These are phyloP conservation scores for Vanessa cardui DNA, from an alignment of 2,888 invertebrate species.

Conservation along the genomic window DNA sequence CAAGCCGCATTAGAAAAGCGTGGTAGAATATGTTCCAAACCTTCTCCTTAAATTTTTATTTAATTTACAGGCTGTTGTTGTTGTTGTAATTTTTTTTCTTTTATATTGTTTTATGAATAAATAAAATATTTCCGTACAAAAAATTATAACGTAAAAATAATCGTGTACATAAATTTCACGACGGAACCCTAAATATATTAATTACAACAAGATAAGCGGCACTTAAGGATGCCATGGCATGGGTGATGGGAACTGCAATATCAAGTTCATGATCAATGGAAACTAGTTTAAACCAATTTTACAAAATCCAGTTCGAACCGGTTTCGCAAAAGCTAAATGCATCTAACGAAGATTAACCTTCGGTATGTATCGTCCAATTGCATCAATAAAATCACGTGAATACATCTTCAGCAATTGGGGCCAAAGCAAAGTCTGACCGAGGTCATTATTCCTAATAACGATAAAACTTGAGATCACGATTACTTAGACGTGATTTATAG, in stretches of 20 bases:
- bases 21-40: too few species aligned
- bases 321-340: slow-evolving; percentile 8
- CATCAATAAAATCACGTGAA: slow-evolving; percentile 22
- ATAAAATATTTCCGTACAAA: too few species aligned
- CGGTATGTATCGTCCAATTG: slow-evolving; percentile 12
- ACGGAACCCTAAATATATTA: slow-evolving; percentile 1
- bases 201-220: slow-evolving; percentile 2
- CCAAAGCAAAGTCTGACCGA: neutral
- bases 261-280: slow-evolving; percentile 3
- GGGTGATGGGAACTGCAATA: neutral
- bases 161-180: neutral
- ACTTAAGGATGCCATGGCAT: neutral
- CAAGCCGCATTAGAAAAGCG: too few species aligned
- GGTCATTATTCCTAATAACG: slow-evolving; percentile 2
- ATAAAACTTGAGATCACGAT: neutral
- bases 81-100: too few species aligned
- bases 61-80: too few species aligned
- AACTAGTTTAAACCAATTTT: neutral
- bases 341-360: slow-evolving; percentile 28
- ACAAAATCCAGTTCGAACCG: neutral
- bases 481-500: neutral
- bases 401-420: slow-evolving; percentile 42
- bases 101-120: too few species aligned
- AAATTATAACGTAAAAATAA: too few species aligned
- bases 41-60: too few species aligned